phyloP scores from a whole-genome alignment of 2,113 vertebrate species.

The Xyliphius kryptos region DNA sequence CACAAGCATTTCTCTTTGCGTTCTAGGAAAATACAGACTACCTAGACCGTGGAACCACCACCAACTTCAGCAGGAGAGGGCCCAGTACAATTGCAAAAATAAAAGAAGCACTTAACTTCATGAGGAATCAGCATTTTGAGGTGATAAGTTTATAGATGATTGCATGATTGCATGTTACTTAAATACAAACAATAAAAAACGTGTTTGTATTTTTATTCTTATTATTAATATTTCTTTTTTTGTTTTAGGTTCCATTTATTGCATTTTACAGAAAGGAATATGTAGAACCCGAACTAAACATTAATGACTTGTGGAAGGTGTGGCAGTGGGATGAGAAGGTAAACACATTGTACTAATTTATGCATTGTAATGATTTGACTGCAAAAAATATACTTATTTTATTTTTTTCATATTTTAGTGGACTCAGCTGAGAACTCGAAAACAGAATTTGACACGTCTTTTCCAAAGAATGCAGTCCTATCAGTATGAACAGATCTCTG shows the following conservation, averaged over 20 bases:
- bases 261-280: constrained; percentile 98
- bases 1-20: no score
- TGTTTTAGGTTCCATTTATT: constrained; percentile 89
- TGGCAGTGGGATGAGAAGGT: constrained; percentile 99
- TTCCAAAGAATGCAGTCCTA: constrained; percentile 98
- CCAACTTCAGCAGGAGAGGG: constrained; percentile 90
- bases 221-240: neutral
- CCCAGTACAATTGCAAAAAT: constrained; percentile 97
- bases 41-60: constrained; percentile 83
- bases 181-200: no score
- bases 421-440: constrained; percentile 92
- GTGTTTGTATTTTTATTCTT: neutral
- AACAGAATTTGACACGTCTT: constrained; percentile 90
- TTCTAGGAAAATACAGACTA: constrained; percentile 89
- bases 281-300: constrained; percentile 92
- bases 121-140: constrained; percentile 98
- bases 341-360: no score
- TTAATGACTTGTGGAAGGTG: constrained; percentile 95
- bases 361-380: no score
- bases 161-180: no score
- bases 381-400: neutral
- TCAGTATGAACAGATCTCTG: constrained; percentile 95
- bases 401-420: constrained; percentile 63
- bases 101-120: constrained; percentile 95
- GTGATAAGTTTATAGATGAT: no score